Evolutionary conservation across 2,113 vertebrate species (phyloP).

Genomic region (Stigmatopora argus): DNA sequence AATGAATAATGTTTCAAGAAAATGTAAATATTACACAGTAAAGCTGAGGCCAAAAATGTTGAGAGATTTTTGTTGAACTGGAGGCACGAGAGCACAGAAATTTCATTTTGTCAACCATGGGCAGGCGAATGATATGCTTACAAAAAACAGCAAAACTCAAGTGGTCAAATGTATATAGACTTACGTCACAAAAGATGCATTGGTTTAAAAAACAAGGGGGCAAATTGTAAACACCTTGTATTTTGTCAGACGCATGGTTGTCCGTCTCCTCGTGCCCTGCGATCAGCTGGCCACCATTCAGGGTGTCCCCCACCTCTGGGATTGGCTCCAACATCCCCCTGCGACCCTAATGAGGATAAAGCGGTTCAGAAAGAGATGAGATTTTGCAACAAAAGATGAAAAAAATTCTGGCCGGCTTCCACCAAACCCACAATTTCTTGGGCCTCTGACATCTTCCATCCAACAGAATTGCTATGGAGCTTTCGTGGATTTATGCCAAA

Average conservation of each 20-base stretch:
- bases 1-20: not conserved
- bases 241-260: too few relatives aligned
- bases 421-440: not conserved
- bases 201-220: not conserved
- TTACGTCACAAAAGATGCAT: too few relatives aligned
- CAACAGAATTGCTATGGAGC: not conserved
- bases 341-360: too few relatives aligned
- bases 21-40: not conserved
- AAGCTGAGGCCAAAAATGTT: not conserved
- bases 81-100: not conserved
- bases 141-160: too few relatives aligned
- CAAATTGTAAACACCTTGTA: not conserved
- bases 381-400: too few relatives aligned
- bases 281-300: too few relatives aligned
- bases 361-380: too few relatives aligned
- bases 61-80: not conserved
- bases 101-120: not conserved
- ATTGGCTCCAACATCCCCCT: too few relatives aligned
- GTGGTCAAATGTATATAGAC: too few relatives aligned
- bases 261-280: too few relatives aligned
- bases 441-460: not conserved
- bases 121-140: not conserved
- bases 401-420: not conserved
- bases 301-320: too few relatives aligned
- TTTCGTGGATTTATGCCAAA: not conserved